Evolutionary conservation across 2,888 invertebrate species (phyloP), one percentile per base, ranked within the genome.

Genomic region (Stictocephala bisonia): DNA sequence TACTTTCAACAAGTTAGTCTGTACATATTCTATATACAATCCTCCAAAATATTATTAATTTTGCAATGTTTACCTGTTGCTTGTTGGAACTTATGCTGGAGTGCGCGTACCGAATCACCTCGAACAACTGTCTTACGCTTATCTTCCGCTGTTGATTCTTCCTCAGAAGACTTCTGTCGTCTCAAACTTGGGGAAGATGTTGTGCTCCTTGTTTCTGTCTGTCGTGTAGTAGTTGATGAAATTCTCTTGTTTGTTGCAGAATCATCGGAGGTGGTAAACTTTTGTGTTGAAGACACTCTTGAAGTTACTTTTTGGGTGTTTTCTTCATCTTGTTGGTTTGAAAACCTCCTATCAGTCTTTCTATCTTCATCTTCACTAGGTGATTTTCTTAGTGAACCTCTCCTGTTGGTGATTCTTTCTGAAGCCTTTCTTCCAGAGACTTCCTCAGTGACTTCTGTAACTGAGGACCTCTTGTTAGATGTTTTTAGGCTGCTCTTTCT

Each of bases 41-140:
- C 7, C 35, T 35, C 7, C 13, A 35, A 7, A 35, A 35, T 35
- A 41, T 3, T 41, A 41, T 15, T 48, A 48, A 18, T 48, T 2
- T n/a, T 48, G 9, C 29, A 9, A 7, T 22, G 20, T 77, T 79
- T 80, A 86, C 86, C 86, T 79, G 90, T 87, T 82, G 89, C 91
- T 81, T 92, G 91, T 80, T 91, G 90, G 82, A 90, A 93, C 83
- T 92, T 93, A 82, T 93, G 91, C n/a, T 91, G 91, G 76, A 93
- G 87, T 71, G 91, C 92, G 82, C 91, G 91, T 13, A 93, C 91
- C 0, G 93, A 93, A 77, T 90, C 91, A 79, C 90, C 80, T 2
- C 80, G 75, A 13, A 77, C 77, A 13, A 79, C 67, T 15, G 77
- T 69, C 44, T 78, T 76, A 50, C 75, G 76, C 15, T 74, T 74